These are phyloP conservation scores for Pseudococcus jackbeardsleyi DNA, from an alignment of 2,888 invertebrate species.

Conservation along the genomic window DNA sequence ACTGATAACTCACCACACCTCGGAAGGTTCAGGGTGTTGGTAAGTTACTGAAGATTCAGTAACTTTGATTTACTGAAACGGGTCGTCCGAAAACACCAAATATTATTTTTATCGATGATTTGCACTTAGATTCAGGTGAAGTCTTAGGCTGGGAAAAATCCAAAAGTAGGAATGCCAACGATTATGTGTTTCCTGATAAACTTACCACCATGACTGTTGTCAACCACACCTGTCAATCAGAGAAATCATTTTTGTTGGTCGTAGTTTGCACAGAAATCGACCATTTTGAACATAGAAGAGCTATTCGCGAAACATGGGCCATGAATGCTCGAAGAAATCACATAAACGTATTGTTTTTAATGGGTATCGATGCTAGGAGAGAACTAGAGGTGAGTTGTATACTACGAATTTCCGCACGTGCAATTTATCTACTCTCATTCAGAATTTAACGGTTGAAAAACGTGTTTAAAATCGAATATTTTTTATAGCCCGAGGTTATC, in stretches of 20 bases:
- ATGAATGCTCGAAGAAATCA: neutral
- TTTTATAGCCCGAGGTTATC: conserved; percentile 75
- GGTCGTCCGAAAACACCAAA: too few species aligned
- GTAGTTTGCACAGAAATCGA: conserved; percentile 82
- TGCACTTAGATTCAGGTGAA: neutral
- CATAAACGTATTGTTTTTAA: neutral
- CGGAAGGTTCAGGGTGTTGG: too few species aligned
- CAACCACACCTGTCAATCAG: neutral
- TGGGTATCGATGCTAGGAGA: neutral
- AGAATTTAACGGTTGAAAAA: too few species aligned
- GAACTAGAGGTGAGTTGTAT: neutral
- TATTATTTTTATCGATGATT: neutral
- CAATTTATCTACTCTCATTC: too few species aligned
- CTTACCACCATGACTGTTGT: conserved; percentile 23
- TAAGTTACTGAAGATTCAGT: too few species aligned
- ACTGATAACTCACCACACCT: too few species aligned
- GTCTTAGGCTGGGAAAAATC: conserved; percentile 3
- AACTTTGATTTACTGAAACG: too few species aligned
- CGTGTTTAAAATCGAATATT: neutral
- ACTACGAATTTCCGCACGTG: neutral
- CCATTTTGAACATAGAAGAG: conserved; percentile 77
- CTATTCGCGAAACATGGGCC: conserved; percentile 83
- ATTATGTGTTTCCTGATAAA: conserved; percentile 33
- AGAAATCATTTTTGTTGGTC: conserved; percentile 74
- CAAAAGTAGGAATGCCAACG: neutral